A percentile compares a stretch with the other conserved stretches of the same genome.
Evolutionary conservation across 2,113 vertebrate genomes (phyloP).

Genomic region (Procapra przewalskii): DNA sequence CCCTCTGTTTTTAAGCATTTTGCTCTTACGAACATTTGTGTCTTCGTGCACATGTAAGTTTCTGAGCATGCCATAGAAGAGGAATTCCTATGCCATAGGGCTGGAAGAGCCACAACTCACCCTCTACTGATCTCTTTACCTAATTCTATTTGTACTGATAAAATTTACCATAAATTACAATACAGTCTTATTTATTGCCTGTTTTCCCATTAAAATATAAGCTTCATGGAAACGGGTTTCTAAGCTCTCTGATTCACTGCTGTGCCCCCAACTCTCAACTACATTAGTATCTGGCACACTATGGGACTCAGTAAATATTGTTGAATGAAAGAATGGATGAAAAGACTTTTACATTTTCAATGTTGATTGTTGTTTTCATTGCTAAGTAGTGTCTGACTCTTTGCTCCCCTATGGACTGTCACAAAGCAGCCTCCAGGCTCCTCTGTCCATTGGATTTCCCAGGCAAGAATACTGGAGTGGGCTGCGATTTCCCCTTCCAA

Average conservation of each 20-base stretch:
- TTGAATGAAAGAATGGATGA: background rate
- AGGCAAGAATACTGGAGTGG: background rate
- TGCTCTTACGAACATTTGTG: background rate
- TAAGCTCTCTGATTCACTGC: background rate
- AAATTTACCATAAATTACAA: background rate
- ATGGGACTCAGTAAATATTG: background rate
- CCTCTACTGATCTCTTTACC: background rate
- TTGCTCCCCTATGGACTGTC: background rate
- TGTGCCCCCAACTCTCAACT: background rate
- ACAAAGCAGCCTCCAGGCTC: background rate
- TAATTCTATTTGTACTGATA: background rate
- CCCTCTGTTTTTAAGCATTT: background rate
- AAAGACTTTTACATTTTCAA: background rate
- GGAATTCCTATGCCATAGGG: background rate
- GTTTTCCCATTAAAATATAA: background rate
- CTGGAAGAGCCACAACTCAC: background rate
- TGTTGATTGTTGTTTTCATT: background rate
- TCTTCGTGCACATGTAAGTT: background rate
- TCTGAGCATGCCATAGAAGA: background rate
- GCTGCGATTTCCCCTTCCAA: background rate
- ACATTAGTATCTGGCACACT: background rate
- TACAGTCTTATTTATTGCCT: background rate
- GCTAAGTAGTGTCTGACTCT: background rate
- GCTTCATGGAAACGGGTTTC: background rate
- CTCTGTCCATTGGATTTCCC: background rate